phyloP scores from a whole-genome alignment of 2,113 vertebrate species.

The Cyanoramphus novaezelandiae region DNA sequence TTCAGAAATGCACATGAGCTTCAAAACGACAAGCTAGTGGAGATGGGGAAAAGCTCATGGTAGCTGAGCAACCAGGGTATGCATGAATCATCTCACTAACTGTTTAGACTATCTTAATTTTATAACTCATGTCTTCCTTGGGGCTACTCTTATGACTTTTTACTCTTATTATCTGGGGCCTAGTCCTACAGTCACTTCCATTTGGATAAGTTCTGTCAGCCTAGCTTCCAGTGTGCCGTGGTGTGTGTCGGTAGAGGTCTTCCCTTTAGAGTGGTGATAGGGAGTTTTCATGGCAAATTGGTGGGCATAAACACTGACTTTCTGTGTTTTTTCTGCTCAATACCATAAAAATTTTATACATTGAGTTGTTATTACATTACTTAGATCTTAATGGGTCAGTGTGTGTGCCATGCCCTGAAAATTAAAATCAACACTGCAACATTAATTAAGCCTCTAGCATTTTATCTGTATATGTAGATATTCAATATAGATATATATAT shows the following conservation, averaged over 20 bases:
- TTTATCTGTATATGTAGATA: neutral
- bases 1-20: neutral
- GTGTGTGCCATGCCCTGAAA: neutral
- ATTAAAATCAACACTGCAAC: neutral
- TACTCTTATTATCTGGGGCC: neutral
- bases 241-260: rapidly evolving
- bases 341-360: neutral
- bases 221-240: neutral
- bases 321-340: neutral
- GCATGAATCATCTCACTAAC: neutral
- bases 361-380: neutral
- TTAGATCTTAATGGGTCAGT: neutral
- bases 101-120: neutral
- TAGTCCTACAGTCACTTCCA: neutral
- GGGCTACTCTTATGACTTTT: neutral
- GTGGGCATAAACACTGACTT: neutral
- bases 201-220: neutral
- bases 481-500: neutral
- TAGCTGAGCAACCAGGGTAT: neutral
- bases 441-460: neutral
- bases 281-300: neutral
- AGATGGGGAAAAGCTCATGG: neutral
- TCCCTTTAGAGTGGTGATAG: neutral
- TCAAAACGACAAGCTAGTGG: neutral
- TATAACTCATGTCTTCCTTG: neutral